Evolutionary conservation across 2,888 invertebrate species (phyloP).

Genomic region (Steromphala cineraria): DNA sequence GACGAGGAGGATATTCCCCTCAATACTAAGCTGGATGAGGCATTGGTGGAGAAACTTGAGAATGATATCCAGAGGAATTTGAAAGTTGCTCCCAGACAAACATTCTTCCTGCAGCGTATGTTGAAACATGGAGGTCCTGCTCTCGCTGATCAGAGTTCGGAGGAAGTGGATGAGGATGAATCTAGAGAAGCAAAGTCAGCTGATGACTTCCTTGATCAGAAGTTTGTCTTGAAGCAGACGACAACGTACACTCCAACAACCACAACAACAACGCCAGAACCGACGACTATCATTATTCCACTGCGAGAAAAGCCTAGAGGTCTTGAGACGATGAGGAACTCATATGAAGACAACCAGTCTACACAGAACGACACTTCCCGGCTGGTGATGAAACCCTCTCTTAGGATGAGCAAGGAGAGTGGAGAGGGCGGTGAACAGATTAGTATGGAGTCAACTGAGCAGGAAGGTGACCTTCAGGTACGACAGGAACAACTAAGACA

Average conservation of each 20-base stretch:
- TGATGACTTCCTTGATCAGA: background rate
- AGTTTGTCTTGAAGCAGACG: background rate
- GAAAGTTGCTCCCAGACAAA: background rate
- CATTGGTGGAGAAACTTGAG: background rate
- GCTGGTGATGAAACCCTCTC: background rate
- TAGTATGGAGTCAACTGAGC: background rate
- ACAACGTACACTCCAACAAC: background rate
- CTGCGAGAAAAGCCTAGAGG: background rate
- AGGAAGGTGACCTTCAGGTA: background rate
- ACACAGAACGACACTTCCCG: background rate
- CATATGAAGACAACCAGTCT: background rate
- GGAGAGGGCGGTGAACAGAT: background rate
- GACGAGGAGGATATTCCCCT: background rate
- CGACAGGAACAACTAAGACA: no score
- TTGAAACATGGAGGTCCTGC: background rate
- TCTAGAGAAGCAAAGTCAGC: background rate
- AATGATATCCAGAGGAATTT: background rate
- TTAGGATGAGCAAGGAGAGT: background rate
- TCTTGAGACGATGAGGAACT: background rate
- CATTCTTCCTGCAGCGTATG: constrained; percentile 1
- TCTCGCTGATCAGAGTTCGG: constrained; percentile 6
- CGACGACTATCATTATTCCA: background rate
- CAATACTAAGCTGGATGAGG: constrained; percentile 28
- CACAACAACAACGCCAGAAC: constrained; percentile 2
- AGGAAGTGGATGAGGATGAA: background rate